Evolutionary conservation across 2,113 vertebrate genomes (phyloP).

Genomic region (Oreotrochilus melanogaster): DNA sequence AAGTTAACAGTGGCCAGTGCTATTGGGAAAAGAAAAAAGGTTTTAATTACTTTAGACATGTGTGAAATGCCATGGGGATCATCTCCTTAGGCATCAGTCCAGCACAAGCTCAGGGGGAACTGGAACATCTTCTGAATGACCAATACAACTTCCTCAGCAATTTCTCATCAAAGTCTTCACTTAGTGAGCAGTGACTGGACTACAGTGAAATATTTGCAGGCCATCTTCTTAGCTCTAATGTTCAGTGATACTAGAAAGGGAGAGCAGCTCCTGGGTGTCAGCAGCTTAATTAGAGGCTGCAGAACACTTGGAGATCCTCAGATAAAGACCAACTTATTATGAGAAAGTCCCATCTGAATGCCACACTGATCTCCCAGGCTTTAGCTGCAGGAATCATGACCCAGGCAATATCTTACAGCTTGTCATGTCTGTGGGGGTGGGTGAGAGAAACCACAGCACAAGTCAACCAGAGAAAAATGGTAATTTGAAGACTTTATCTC

Average conservation of each 20-base stretch:
- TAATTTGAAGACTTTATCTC: neutral
- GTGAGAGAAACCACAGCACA: neutral
- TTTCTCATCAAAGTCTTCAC: neutral
- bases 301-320: constrained; percentile 22
- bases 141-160: neutral
- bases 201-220: neutral
- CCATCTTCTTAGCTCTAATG: neutral
- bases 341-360: neutral
- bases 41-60: neutral
- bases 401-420: neutral
- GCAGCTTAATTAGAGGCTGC: constrained; percentile 34
- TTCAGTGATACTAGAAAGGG: neutral
- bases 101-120: neutral
- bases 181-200: neutral
- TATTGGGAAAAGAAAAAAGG: constrained; percentile 23
- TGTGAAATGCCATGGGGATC: neutral
- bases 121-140: neutral
- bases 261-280: neutral
- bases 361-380: neutral
- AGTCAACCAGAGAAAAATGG: neutral
- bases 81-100: neutral
- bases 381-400: neutral
- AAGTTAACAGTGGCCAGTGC: constrained; percentile 89
- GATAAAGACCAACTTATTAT: constrained; percentile 22
- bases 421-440: neutral